phyloP scores from a whole-genome alignment of 2,113 vertebrate species.

The Toxotes jaculatrix region DNA sequence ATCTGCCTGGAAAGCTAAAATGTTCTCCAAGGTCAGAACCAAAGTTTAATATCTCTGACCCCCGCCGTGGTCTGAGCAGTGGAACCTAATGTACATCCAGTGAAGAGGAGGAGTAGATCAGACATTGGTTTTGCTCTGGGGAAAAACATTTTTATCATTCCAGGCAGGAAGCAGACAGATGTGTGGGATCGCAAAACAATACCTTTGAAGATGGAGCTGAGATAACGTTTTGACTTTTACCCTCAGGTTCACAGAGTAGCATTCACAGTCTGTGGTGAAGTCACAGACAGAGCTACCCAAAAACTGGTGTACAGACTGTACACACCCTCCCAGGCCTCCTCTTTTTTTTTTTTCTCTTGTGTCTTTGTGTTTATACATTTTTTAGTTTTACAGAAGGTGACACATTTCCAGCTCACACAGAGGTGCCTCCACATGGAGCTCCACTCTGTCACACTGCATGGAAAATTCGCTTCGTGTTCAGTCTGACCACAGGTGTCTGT shows the following conservation, averaged over 20 bases:
- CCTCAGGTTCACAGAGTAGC: background rate
- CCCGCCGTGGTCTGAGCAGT: background rate
- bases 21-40: background rate
- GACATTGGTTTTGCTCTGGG: background rate
- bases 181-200: background rate
- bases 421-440: background rate
- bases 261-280: background rate
- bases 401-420: background rate
- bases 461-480: background rate
- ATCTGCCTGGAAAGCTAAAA: background rate
- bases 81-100: background rate
- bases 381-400: background rate
- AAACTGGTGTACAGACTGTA: background rate
- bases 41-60: background rate
- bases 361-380: background rate
- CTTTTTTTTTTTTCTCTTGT: background rate
- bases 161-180: background rate
- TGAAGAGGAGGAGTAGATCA: background rate
- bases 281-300: background rate
- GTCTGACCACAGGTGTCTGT: conserved; percentile 21
- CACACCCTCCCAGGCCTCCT: background rate
- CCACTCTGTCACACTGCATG: background rate
- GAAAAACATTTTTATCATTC: conserved; percentile 1
- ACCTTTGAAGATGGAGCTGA: background rate
- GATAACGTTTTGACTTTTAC: background rate